Evolutionary conservation across 2,888 invertebrate genomes (phyloP).

Genomic region (Chaetogeoica ovagalla): DNA sequence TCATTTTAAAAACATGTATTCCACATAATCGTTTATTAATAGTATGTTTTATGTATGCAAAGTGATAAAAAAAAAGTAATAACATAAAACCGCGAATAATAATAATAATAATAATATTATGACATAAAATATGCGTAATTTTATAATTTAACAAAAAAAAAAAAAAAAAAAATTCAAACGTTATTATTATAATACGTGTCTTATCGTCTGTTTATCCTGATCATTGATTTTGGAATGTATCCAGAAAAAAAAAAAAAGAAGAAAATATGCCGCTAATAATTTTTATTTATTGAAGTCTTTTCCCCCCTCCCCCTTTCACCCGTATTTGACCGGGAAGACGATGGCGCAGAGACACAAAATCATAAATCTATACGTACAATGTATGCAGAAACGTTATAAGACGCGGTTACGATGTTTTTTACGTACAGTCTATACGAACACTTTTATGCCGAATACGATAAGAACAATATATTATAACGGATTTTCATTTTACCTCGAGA

Average conservation of each 20-base stretch:
- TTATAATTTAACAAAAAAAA: too few relatives aligned
- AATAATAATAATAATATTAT: too few relatives aligned
- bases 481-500: slow-evolving; percentile 15
- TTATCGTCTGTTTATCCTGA: background rate
- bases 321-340: background rate
- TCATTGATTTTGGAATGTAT: slow-evolving; percentile 19
- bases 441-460: slow-evolving; percentile 17
- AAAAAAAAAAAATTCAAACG: too few relatives aligned
- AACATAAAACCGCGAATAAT: too few relatives aligned
- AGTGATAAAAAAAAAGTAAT: too few relatives aligned
- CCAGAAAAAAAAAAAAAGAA: background rate
- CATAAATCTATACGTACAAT: slow-evolving; percentile 9
- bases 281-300: background rate
- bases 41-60: too few relatives aligned
- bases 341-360: slow-evolving; percentile 10
- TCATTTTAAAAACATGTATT: too few relatives aligned
- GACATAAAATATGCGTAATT: too few relatives aligned
- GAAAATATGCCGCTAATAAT: background rate
- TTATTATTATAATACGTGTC: background rate
- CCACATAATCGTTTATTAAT: too few relatives aligned
- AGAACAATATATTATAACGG: slow-evolving; percentile 13
- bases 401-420: background rate
- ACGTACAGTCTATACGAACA: background rate
- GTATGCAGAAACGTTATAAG: background rate
- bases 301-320: background rate